A percentile compares a stretch with the other conserved stretches of the same genome.
phyloP scores from a whole-genome alignment of 2,888 invertebrate genomes.

The Drosophila peninsularis region DNA sequence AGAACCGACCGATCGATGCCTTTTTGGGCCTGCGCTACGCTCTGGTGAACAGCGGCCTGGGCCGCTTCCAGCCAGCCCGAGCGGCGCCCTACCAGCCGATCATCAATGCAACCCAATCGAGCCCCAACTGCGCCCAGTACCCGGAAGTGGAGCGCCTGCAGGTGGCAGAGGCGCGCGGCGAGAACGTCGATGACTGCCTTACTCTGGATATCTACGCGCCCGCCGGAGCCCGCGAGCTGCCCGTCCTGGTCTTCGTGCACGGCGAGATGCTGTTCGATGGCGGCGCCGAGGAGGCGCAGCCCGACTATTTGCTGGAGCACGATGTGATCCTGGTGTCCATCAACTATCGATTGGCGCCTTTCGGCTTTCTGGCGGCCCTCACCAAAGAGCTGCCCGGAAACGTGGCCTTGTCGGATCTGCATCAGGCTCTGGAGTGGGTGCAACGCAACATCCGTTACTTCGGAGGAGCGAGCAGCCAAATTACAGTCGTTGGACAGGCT shows the following conservation, averaged over 20 bases:
- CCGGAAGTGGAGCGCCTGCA: constrained; percentile 72
- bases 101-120: constrained; percentile 74
- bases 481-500: constrained; percentile 86
- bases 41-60: constrained; percentile 72
- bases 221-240: constrained; percentile 67
- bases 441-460: constrained; percentile 85
- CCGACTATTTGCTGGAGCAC: constrained; percentile 85
- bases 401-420: constrained; percentile 86
- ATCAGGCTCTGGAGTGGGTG: constrained; percentile 86
- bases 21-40: constrained; percentile 81
- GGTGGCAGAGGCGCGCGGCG: constrained; percentile 65
- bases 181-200: constrained; percentile 82
- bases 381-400: constrained; percentile 86
- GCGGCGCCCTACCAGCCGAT: constrained; percentile 29
- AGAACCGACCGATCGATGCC: constrained; percentile 73
- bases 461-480: constrained; percentile 85
- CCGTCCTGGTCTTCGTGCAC: constrained; percentile 85
- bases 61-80: constrained; percentile 78
- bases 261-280: constrained; percentile 85
- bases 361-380: constrained; percentile 86
- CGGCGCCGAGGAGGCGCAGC: constrained; percentile 82
- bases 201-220: constrained; percentile 81
- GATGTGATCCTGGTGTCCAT: constrained; percentile 85
- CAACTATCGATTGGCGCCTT: constrained; percentile 86
- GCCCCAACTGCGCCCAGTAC: constrained; percentile 80